Percentiles rank a stretch among this genome's conserved stretches.
phyloP scores from a whole-genome alignment of 2,113 vertebrate species.

The Tupaia chinensis region DNA sequence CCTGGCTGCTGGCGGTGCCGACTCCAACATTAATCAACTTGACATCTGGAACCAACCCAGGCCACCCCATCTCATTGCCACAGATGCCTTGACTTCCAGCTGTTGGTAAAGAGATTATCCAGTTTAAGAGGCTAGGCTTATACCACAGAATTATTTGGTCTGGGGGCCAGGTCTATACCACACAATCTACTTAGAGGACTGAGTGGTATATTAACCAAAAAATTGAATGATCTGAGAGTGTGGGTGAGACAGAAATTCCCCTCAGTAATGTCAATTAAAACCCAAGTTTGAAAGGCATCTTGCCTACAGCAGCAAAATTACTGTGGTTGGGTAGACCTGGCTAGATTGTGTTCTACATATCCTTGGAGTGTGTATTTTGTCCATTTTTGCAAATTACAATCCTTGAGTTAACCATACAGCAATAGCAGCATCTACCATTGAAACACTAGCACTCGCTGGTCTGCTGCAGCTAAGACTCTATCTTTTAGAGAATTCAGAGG shows the following conservation, averaged over 20 bases:
- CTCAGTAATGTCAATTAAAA: slow-evolving; percentile 52
- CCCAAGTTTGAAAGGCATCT: slow-evolving; percentile 51
- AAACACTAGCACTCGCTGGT: not conserved
- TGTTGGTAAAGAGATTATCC: slow-evolving; percentile 67
- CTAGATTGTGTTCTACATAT: not conserved
- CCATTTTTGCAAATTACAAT: slow-evolving; percentile 52
- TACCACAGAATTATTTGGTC: not conserved
- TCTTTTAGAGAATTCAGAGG: not conserved
- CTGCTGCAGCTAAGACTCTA: too few relatives aligned
- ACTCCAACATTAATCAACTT: slow-evolving; percentile 66
- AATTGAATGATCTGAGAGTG: slow-evolving; percentile 37
- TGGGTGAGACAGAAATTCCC: slow-evolving; percentile 21
- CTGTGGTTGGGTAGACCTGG: slow-evolving; percentile 34
- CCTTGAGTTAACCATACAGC: not conserved
- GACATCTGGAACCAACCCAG: slow-evolving; percentile 65
- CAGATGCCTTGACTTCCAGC: slow-evolving; percentile 66
- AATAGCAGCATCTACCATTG: not conserved
- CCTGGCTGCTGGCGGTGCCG: slow-evolving; percentile 43
- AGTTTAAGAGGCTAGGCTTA: slow-evolving; percentile 16
- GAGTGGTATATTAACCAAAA: not conserved
- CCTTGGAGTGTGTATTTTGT: slow-evolving; percentile 4
- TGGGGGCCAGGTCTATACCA: slow-evolving; percentile 26
- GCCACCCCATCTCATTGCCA: slow-evolving; percentile 25
- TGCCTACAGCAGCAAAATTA: slow-evolving; percentile 46
- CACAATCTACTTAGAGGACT: slow-evolving; percentile 2